Evolutionary conservation across 2,888 invertebrate genomes (phyloP).

Genomic region (Morinoia aosen): DNA sequence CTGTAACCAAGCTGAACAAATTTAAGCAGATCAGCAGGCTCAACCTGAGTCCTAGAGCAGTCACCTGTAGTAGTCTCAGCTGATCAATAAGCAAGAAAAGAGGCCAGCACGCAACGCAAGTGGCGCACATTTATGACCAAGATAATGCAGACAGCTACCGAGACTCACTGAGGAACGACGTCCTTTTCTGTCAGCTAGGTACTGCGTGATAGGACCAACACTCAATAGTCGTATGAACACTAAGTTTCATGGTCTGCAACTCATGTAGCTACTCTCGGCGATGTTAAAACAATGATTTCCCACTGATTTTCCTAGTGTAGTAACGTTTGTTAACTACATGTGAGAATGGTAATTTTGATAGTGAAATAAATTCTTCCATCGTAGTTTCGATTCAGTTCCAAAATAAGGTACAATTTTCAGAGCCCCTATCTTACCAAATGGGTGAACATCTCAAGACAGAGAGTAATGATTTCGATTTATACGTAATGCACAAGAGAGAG

Average conservation of each 20-base stretch:
- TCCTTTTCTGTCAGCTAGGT: background rate
- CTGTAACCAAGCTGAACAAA: too few species aligned
- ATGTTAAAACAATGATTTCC: background rate
- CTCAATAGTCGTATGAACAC: too few species aligned
- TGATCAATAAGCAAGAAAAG: background rate
- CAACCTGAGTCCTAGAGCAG: background rate
- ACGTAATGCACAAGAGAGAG: background rate
- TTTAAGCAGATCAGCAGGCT: background rate
- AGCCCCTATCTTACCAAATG: background rate
- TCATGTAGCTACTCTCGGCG: background rate
- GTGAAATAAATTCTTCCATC: too few species aligned
- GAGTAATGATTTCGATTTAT: background rate
- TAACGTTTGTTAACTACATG: too few species aligned
- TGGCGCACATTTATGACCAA: background rate
- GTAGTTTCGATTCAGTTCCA: too few species aligned
- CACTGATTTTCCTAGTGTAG: background rate
- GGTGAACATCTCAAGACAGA: background rate
- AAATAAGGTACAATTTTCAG: background rate
- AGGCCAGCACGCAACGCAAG: background rate
- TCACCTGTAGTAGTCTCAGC: background rate
- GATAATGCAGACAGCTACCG: background rate
- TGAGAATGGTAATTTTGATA: too few species aligned
- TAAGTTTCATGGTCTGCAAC: background rate
- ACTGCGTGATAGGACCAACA: background rate
- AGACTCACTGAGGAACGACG: background rate